phyloP scores from a whole-genome alignment of 1,140 invertebrate genomes.

The Neotoxoptera formosana region DNA sequence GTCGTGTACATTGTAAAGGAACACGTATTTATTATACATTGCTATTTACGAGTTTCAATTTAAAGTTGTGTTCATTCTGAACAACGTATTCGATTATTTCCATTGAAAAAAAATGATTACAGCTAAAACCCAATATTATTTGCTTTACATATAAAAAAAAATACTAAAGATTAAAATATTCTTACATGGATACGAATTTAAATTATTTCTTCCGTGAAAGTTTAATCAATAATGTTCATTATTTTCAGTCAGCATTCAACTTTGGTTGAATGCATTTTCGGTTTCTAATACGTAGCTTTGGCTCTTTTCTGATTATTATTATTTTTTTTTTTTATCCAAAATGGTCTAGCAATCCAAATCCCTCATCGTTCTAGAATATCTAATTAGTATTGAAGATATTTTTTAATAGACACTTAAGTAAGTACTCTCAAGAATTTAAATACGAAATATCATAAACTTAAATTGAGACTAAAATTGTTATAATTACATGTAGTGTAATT shows the following conservation, averaged over 20 bases:
- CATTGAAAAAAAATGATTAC: conserved; percentile 26
- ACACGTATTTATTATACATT: neutral
- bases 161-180: conserved; percentile 23
- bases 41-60: neutral
- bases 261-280: neutral
- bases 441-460: neutral
- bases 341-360: neutral
- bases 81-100: neutral
- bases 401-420: neutral
- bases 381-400: neutral
- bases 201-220: neutral
- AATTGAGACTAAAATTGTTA: neutral
- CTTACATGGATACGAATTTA: neutral
- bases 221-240: conserved; percentile 9
- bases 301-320: neutral
- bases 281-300: neutral
- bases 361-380: neutral
- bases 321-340: neutral
- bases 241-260: conserved; percentile 10
- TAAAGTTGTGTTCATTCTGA: neutral
- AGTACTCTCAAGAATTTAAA: neutral
- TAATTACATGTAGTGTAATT: neutral
- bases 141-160: neutral
- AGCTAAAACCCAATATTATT: neutral
- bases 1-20: neutral